phyloP scores from a whole-genome alignment of 1,140 invertebrate species.

The Drosophila willistoni region DNA sequence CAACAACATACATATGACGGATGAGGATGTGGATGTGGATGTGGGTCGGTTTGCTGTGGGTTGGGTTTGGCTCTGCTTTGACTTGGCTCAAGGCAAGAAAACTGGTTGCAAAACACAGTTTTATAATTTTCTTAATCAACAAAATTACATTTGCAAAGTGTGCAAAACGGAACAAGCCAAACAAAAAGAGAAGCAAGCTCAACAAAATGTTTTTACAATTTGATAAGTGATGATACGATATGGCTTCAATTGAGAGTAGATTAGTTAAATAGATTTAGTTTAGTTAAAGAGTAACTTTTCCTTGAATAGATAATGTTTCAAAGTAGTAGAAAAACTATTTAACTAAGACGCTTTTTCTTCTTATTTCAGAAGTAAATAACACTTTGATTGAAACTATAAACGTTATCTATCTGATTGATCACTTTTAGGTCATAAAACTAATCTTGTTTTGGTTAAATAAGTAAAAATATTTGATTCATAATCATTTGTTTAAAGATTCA shows the following conservation, averaged over 20 bases:
- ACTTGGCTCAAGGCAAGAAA: neutral
- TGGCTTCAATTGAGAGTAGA: neutral
- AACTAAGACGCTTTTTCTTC: too few relatives aligned
- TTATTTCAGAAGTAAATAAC: too few relatives aligned
- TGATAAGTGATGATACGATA: neutral
- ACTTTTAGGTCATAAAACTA: too few relatives aligned
- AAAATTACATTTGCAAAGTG: slow-evolving; percentile 5
- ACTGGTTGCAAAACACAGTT: neutral
- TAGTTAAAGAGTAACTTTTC: too few relatives aligned
- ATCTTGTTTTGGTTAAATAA: too few relatives aligned
- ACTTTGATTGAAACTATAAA: too few relatives aligned
- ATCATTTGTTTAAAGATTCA: too few relatives aligned
- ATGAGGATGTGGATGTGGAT: slow-evolving; percentile 15
- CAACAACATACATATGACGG: neutral
- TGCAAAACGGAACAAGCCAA: neutral
- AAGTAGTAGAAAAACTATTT: too few relatives aligned
- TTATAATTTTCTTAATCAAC: slow-evolving; percentile 11
- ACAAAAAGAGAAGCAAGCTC: too few relatives aligned
- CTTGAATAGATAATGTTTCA: too few relatives aligned
- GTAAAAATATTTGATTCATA: too few relatives aligned
- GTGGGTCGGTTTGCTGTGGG: neutral
- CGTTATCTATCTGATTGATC: too few relatives aligned
- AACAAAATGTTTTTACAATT: neutral
- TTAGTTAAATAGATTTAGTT: neutral
- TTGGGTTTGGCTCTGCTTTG: neutral